phyloP scores from a whole-genome alignment of 2,888 invertebrate species.

The Sphaeridia pumilis region DNA sequence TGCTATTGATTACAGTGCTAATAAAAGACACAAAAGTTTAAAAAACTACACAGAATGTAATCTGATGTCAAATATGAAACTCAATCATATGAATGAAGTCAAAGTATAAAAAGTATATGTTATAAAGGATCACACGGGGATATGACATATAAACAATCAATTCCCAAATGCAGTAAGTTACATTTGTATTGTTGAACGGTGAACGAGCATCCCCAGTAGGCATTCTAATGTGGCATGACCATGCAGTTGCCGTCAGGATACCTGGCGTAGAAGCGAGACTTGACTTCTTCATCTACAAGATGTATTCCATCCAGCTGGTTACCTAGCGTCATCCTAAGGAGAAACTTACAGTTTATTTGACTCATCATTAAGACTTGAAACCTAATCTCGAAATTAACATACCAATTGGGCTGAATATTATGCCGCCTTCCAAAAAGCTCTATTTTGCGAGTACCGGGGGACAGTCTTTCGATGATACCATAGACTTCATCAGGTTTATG shows the following conservation, averaged over 20 bases:
- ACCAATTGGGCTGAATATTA: slow-evolving; percentile 97
- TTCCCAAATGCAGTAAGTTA: no score
- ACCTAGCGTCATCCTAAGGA: slow-evolving; percentile 58
- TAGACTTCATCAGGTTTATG: slow-evolving; percentile 99
- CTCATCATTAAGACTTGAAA: background rate
- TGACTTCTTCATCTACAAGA: slow-evolving; percentile 80
- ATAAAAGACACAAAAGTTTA: no score
- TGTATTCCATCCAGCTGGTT: slow-evolving; percentile 94
- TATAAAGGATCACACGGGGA: background rate
- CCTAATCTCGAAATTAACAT: slow-evolving; percentile 3
- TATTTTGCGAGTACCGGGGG: slow-evolving; percentile 92
- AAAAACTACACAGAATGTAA: no score
- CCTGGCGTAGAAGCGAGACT: slow-evolving; percentile 73
- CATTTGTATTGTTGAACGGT: no score
- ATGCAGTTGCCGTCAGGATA: slow-evolving; percentile 81
- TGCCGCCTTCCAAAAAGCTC: slow-evolving; percentile 94
- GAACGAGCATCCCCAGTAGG: background rate
- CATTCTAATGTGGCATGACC: slow-evolving; percentile 39
- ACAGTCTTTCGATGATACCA: slow-evolving; percentile 89
- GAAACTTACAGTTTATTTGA: background rate
- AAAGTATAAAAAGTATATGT: background rate
- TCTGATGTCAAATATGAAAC: no score
- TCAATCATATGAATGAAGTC: slow-evolving; percentile 8
- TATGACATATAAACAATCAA: no score
- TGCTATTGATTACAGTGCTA: no score